These are phyloP conservation scores for Apamea anceps DNA, from an alignment of 2,888 invertebrate genomes.

Conservation along the genomic window DNA sequence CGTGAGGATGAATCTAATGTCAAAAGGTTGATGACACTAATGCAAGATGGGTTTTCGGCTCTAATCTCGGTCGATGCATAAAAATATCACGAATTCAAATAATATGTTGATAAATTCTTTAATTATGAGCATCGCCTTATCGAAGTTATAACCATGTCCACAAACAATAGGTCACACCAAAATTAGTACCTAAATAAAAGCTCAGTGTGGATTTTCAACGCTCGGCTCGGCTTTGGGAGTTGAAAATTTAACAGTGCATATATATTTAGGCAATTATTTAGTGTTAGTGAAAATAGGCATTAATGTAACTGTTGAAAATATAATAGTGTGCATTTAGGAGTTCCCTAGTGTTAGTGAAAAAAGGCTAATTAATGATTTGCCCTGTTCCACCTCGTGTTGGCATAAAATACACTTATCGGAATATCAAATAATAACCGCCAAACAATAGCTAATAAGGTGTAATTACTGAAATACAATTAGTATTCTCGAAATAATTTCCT, in stretches of 20 bases:
- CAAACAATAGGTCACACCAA: background rate
- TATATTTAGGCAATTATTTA: background rate
- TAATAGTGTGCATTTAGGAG: background rate
- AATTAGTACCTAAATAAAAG: background rate
- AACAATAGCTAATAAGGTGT: constrained; percentile 43
- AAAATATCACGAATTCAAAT: background rate
- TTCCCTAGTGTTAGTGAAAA: background rate
- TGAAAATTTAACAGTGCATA: background rate
- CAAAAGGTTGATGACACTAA: background rate
- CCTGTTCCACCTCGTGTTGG: constrained; percentile 40
- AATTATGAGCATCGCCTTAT: background rate
- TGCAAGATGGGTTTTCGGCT: background rate
- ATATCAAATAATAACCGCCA: constrained; percentile 47
- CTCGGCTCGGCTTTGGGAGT: background rate
- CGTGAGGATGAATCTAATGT: background rate
- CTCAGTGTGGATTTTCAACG: background rate
- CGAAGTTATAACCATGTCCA: background rate
- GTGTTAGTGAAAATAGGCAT: background rate
- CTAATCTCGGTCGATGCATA: background rate
- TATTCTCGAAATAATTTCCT: constrained; percentile 28
- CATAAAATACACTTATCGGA: constrained; percentile 38
- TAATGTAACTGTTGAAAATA: too few species aligned
- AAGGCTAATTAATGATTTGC: constrained; percentile 11
- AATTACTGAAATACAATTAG: constrained; percentile 58
- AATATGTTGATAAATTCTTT: background rate